Conservation (phyloP, 2,113 vertebrate genomes). For the Trematomus loennbergii region DNA sequence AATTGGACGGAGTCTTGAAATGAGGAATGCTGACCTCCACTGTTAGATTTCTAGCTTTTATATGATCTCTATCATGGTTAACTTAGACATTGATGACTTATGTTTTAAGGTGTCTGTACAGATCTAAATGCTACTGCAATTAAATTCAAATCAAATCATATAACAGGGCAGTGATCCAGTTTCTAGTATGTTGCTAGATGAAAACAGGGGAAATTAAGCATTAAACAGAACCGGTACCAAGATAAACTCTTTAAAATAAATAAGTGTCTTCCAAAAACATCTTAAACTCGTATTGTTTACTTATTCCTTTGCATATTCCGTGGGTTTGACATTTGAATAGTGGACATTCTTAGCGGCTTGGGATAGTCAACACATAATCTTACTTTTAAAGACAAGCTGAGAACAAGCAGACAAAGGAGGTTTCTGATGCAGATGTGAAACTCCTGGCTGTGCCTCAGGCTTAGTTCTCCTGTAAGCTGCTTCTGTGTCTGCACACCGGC, state of each 20-base stretch:
- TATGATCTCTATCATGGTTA: too few relatives aligned
- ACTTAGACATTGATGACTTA: too few relatives aligned
- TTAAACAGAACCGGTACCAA: background rate
- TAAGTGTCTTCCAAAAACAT: background rate
- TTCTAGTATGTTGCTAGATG: background rate
- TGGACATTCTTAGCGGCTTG: background rate
- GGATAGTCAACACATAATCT: background rate
- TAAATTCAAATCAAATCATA: background rate
- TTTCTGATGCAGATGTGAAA: background rate
- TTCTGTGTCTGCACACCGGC: constrained; percentile 1
- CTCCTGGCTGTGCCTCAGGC: constrained; percentile 4
- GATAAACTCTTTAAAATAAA: background rate
- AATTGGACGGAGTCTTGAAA: too few relatives aligned
- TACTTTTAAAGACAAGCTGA: background rate
- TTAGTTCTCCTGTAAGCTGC: constrained; percentile 23
- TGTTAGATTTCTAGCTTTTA: too few relatives aligned
- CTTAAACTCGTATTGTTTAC: background rate
- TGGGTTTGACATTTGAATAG: constrained; percentile 3
- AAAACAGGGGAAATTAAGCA: background rate
- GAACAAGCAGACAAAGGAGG: background rate
- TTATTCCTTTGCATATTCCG: background rate
- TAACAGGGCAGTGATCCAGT: background rate
- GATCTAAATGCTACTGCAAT: background rate
- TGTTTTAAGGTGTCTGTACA: too few relatives aligned
- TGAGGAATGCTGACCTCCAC: too few relatives aligned